phyloP scores from a whole-genome alignment of 1,140 invertebrate species.

The Ceratina australensis region DNA sequence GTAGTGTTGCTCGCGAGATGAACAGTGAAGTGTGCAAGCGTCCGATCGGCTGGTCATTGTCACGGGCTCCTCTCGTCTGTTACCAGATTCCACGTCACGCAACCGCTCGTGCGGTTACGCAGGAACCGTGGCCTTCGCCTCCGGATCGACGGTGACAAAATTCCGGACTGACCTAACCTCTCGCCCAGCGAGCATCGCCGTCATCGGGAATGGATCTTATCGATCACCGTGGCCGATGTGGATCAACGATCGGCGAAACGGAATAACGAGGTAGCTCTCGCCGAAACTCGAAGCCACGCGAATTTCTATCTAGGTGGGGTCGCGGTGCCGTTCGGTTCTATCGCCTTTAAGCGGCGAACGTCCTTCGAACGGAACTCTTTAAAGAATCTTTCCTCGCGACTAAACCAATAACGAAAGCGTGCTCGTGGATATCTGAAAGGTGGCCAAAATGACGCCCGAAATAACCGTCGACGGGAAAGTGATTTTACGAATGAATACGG shows the following conservation, averaged over 20 bases:
- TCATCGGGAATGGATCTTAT: not conserved
- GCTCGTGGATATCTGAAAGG: not conserved
- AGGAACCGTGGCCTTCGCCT: not conserved
- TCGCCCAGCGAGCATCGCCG: not conserved
- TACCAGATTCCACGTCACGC: not conserved
- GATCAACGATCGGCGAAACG: not conserved
- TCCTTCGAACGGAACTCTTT: conserved; percentile 19
- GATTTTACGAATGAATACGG: not conserved
- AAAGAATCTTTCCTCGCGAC: conserved; percentile 7
- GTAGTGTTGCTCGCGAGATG: conserved; percentile 14
- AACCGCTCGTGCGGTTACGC: not conserved
- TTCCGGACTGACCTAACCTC: conserved; percentile 38
- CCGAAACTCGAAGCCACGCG: no score
- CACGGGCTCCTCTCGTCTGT: not conserved
- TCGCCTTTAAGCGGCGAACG: conserved; percentile 20
- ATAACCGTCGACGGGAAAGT: not conserved
- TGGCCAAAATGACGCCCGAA: not conserved
- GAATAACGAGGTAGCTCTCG: not conserved
- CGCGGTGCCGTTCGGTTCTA: not conserved
- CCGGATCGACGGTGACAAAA: not conserved
- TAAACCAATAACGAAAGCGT: not conserved
- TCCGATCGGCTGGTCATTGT: conserved; percentile 17
- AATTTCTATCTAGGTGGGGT: not conserved
- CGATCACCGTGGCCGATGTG: not conserved
- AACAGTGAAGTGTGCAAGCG: not conserved